Percentiles rank a stretch among this genome's conserved stretches.
Conservation (phyloP, 2,888 invertebrate species). For the Troilus luridus region DNA sequence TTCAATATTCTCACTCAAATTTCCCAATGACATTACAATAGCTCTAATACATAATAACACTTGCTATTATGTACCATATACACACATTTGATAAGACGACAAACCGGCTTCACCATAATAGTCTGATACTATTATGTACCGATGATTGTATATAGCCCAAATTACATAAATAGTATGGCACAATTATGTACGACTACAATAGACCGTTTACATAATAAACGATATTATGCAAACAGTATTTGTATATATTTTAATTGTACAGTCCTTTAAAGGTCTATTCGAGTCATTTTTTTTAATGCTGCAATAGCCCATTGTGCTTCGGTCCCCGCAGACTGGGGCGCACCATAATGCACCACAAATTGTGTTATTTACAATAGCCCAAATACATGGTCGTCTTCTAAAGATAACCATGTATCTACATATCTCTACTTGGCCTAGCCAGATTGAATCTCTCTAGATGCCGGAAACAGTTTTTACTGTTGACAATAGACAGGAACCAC, state of each 20-base stretch:
- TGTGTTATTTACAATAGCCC: conserved; percentile 65
- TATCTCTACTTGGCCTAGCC: conserved; percentile 59
- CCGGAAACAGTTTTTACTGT: conserved; percentile 61
- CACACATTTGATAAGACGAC: conserved; percentile 58
- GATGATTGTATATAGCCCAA: conserved; percentile 64
- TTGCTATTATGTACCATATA: conserved; percentile 62
- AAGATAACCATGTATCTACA: conserved; percentile 52
- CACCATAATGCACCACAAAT: conserved; percentile 65
- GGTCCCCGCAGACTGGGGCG: conserved; percentile 60
- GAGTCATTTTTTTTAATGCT: conserved; percentile 64
- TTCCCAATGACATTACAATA: conserved; percentile 66
- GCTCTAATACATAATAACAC: conserved; percentile 62
- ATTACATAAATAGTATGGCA: conserved; percentile 66
- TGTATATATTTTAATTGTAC: conserved; percentile 63
- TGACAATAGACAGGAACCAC: conserved; percentile 58
- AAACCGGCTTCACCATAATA: conserved; percentile 63
- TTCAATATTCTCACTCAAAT: conserved; percentile 64
- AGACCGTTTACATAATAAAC: conserved; percentile 63
- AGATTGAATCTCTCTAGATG: conserved; percentile 61
- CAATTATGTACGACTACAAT: conserved; percentile 66
- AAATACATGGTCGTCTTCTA: conserved; percentile 63
- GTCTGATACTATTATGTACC: conserved; percentile 66
- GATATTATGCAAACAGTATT: conserved; percentile 64
- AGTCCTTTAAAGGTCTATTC: conserved; percentile 65
- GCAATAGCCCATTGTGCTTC: conserved; percentile 65